phyloP scores from a whole-genome alignment of 2,888 invertebrate genomes.

The Synergus laeviventris region DNA sequence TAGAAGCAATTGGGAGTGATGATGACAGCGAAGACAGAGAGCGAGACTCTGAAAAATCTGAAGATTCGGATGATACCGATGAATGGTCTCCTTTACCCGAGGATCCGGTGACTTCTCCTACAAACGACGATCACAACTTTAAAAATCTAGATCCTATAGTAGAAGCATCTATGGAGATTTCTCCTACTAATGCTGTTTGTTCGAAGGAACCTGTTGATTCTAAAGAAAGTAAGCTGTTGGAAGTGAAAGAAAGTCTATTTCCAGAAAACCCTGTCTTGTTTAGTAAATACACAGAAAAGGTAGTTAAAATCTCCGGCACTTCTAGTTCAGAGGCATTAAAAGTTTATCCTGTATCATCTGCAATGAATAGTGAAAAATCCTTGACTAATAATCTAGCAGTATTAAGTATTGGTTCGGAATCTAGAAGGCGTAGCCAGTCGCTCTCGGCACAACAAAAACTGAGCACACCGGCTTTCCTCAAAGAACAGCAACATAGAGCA shows the following conservation, averaged over 20 bases:
- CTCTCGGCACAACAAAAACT: neutral
- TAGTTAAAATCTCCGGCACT: neutral
- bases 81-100: slow-evolving; percentile 43
- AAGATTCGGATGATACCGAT: slow-evolving; percentile 61
- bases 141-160: neutral
- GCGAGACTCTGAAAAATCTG: slow-evolving; percentile 51
- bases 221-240: neutral
- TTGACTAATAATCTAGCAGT: neutral
- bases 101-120: neutral
- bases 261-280: neutral
- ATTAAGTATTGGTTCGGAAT: neutral
- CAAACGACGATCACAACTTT: neutral
- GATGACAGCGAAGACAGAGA: slow-evolving; percentile 61
- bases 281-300: neutral
- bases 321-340: neutral
- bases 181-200: neutral
- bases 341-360: neutral
- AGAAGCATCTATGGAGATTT: neutral
- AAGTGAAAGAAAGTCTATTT: neutral
- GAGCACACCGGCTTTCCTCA: neutral
- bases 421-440: neutral
- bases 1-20: slow-evolving; percentile 63
- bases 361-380: neutral
- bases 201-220: neutral
- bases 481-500: neutral